These are phyloP conservation scores for Anticlea derivata DNA, from an alignment of 2,888 invertebrate species.

Conservation along the genomic window DNA sequence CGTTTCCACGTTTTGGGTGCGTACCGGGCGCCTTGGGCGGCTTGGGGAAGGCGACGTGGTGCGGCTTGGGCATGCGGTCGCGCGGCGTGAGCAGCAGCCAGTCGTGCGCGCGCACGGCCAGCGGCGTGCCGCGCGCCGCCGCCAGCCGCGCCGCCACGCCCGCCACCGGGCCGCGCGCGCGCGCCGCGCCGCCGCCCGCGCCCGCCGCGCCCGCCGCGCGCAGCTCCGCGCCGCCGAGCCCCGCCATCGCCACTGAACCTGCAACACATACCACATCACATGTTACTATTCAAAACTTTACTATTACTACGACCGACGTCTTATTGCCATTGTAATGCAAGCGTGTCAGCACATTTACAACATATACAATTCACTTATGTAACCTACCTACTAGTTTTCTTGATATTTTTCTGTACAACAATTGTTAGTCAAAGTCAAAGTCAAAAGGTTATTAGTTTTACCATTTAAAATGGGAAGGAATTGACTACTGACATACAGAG, in stretches of 20 bases:
- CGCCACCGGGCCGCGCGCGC: conserved; percentile 66
- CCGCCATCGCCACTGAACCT: conserved; percentile 84
- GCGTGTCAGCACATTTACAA: no score
- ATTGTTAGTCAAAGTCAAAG: no score
- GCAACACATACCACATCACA: conserved; percentile 1
- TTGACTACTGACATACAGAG: no score
- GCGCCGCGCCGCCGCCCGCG: conserved; percentile 47
- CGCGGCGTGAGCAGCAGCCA: conserved; percentile 90
- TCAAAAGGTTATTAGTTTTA: no score
- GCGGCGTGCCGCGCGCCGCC: conserved; percentile 63
- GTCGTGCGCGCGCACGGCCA: conserved; percentile 80
- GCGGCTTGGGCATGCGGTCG: conserved; percentile 91
- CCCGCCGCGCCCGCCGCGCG: conserved; percentile 50
- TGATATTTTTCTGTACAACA: no score
- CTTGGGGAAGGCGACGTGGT: conserved; percentile 93
- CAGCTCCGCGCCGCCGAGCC: conserved; percentile 79
- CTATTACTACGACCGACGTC: no score
- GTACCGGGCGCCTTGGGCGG: conserved; percentile 94
- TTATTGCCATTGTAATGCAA: no score
- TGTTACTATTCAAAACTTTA: no score
- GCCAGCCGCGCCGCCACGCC: conserved; percentile 73
- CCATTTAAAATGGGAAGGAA: no score
- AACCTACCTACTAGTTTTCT: no score
- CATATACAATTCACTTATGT: no score
- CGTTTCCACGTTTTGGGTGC: not conserved